These are phyloP conservation scores for Siderastrea radians DNA, from an alignment of 92 coral and sea anemone species.

Conservation along the genomic window DNA sequence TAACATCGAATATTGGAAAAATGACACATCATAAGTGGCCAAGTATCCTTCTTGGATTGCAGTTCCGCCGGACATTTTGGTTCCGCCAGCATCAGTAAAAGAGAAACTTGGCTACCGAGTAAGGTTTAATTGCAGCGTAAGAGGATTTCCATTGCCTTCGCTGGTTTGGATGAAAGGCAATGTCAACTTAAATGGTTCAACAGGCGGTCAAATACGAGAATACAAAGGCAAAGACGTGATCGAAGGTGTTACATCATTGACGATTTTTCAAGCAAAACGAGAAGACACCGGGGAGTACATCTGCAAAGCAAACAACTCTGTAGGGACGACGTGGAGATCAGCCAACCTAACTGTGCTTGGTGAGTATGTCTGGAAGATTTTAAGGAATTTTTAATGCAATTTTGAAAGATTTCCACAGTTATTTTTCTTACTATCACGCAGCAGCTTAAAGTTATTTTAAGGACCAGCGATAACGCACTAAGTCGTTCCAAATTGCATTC, in stretches of 20 bases:
- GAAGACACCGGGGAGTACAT: slow-evolving; percentile 46
- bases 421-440: too few relatives aligned
- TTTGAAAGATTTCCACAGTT: too few relatives aligned
- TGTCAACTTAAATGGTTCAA: slow-evolving; percentile 16
- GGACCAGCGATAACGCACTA: too few relatives aligned
- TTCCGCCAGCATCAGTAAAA: neutral
- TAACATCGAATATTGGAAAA: too few relatives aligned
- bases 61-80: slow-evolving; percentile 45
- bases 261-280: slow-evolving; percentile 1
- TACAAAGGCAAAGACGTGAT: neutral
- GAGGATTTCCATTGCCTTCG: slow-evolving; percentile 70
- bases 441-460: too few relatives aligned
- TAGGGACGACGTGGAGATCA: neutral
- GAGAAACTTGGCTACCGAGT: slow-evolving; percentile 14
- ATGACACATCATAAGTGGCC: too few relatives aligned
- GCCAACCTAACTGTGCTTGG: slow-evolving; percentile 57
- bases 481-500: too few relatives aligned
- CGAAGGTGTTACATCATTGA: slow-evolving; percentile 9
- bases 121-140: slow-evolving; percentile 55
- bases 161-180: slow-evolving; percentile 68
- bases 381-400: neutral
- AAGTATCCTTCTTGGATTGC: neutral
- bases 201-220: neutral
- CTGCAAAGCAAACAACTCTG: slow-evolving; percentile 49
- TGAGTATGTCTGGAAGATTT: neutral